Evolutionary conservation across 2,797 vertebrate species (phyloP), one percentile per base, ranked within the genome.

Genomic region (Fundulus diaphanus): DNA sequence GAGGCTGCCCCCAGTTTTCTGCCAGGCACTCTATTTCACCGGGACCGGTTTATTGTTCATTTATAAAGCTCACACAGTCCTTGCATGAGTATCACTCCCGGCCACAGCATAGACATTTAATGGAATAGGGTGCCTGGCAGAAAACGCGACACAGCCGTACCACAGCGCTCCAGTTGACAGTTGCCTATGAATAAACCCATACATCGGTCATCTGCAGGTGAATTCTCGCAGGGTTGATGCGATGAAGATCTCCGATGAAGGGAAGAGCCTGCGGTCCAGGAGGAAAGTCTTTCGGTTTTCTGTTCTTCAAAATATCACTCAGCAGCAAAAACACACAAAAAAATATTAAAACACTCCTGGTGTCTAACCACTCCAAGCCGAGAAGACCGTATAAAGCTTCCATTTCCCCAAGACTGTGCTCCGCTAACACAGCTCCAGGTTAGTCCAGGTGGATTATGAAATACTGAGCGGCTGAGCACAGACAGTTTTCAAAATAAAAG

Each of bases 181-280:
- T n/a, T 61, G 16, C 7, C 18, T 22, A 2, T 33, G 1, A 24
- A 44, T 3, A 7, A 22, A 22, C 8, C 31, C 20, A 20, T n/a
- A 77, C 75, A 49, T 90, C 72, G 20, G 48, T 6, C 2, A 94
- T 65, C 71, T 92, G 86, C 73, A 92, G 83, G 67, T 93, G 90
- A 1, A 92, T 1, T 29, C 79, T 87, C 1, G 8, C 0, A 2
- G 79, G 20, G 0, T 73, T 4, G 12, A 93, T 31, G 16, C 27
- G 84, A 52, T 59, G 84, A 2, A 93, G 27, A 71, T 95, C 88
- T 49, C 94, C 95, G 7, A 96, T 71, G 0, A 95, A 68, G 54
- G 94, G 94, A 52, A 95, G 88, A 72, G 92, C 16, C 85, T 83
- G 85, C 0, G 94, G 95, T 57, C 95, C 94, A 15, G 95, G 94